Evolutionary conservation across 2,113 vertebrate species (phyloP).

Genomic region (Propithecus coquereli): DNA sequence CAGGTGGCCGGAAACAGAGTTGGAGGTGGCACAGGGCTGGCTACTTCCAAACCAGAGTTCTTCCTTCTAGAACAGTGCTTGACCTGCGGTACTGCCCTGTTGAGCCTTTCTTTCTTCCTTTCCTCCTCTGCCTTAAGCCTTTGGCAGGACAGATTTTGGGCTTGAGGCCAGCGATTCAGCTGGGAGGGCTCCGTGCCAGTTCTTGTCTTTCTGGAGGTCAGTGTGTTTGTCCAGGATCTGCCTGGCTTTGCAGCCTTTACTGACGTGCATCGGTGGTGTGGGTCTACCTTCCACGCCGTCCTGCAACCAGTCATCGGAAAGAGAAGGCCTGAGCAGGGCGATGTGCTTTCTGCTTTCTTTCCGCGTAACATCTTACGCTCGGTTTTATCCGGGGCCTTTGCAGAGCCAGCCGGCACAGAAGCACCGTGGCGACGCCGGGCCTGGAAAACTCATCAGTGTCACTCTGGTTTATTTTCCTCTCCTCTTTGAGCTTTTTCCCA

Average conservation of each 20-base stretch:
- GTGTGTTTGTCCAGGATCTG: not conserved
- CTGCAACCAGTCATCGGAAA: not conserved
- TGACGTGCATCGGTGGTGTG: rapidly evolving
- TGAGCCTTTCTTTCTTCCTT: not conserved
- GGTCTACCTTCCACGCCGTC: not conserved
- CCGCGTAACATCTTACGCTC: rapidly evolving
- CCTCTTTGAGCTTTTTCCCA: not conserved
- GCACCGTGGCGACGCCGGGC: rapidly evolving
- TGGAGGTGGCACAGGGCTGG: not conserved
- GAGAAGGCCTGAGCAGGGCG: not conserved
- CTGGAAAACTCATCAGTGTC: not conserved
- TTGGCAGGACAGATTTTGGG: not conserved
- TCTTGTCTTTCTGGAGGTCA: not conserved
- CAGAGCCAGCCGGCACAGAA: not conserved
- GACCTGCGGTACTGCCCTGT: not conserved
- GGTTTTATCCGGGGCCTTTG: not conserved
- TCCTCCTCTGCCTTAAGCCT: constrained; percentile 1
- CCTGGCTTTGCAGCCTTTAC: not conserved
- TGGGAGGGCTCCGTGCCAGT: not conserved
- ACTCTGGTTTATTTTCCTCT: not conserved
- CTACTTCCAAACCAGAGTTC: not conserved
- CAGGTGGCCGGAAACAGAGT: not conserved
- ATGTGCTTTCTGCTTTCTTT: rapidly evolving
- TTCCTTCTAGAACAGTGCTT: not conserved
- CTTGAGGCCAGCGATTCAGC: not conserved